Evolutionary conservation across 2,797 vertebrate species (phyloP).

Genomic region (Melanogrammus aeglefinus): DNA sequence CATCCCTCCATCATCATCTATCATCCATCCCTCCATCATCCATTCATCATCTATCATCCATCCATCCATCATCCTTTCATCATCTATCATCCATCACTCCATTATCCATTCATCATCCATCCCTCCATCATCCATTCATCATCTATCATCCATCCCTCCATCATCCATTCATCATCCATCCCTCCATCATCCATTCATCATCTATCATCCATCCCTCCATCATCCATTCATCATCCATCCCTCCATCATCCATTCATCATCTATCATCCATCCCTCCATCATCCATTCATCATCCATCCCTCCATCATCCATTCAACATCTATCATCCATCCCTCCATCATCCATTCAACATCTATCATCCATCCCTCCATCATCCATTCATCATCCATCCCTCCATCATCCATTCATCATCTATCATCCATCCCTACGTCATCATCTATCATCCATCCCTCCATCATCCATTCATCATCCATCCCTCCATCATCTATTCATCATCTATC

Average conservation of each 20-base stretch:
- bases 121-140: too few species aligned
- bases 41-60: too few species aligned
- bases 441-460: background rate
- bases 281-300: background rate
- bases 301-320: background rate
- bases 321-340: background rate
- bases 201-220: background rate
- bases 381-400: too few species aligned
- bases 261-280: background rate
- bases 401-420: too few species aligned
- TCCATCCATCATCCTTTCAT: too few species aligned
- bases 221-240: background rate
- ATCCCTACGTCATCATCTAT: background rate
- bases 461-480: background rate
- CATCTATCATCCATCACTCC: too few species aligned
- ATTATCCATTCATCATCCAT: too few species aligned
- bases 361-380: background rate
- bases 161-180: background rate
- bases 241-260: background rate
- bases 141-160: background rate
- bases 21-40: too few species aligned
- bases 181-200: background rate
- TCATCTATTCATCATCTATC: background rate
- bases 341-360: too few species aligned
- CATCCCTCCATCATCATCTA: background rate